These are phyloP conservation scores for Drosophila helvetica DNA, from an alignment of 2,888 invertebrate genomes.

Conservation along the genomic window DNA sequence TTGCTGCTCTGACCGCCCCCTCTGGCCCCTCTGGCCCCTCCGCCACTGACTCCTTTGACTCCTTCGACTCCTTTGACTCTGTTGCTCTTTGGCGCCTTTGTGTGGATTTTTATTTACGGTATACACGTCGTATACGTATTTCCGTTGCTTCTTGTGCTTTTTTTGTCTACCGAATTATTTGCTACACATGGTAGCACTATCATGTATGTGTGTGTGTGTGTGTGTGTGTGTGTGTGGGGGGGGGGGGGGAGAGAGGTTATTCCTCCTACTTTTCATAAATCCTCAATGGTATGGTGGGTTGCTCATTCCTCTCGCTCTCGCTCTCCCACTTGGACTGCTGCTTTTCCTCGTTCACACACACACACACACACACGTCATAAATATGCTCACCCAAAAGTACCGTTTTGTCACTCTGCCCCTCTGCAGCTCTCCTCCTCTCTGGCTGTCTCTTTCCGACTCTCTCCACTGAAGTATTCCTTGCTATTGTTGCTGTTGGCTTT, in stretches of 20 bases:
- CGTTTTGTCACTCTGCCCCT: slow-evolving; percentile 53
- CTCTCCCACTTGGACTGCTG: neutral
- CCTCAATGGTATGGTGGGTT: neutral
- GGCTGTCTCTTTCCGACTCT: neutral
- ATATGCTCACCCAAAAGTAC: slow-evolving; percentile 59
- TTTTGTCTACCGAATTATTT: slow-evolving; percentile 54
- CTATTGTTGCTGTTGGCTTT: slow-evolving; percentile 22
- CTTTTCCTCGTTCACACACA: slow-evolving; percentile 2
- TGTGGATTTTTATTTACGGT: slow-evolving; percentile 18
- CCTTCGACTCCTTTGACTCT: neutral
- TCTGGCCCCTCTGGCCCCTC: neutral
- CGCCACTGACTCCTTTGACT: neutral
- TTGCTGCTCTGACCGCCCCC: no score
- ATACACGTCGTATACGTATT: slow-evolving; percentile 5
- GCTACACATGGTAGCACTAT: slow-evolving; percentile 18
- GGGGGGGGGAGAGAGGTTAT: no score
- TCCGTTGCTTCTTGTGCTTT: slow-evolving; percentile 45
- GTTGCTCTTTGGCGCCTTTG: neutral
- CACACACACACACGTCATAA: slow-evolving; percentile 55
- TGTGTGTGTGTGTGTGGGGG: no score
- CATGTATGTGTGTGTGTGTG: no score
- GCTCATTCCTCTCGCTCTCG: neutral
- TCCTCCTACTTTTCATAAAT: neutral
- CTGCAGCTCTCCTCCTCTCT: neutral
- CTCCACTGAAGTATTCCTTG: slow-evolving; percentile 17